A percentile compares a stretch with the other conserved stretches of the same genome.
phyloP scores from a whole-genome alignment of 2,888 invertebrate species.

The Spisula solida region DNA sequence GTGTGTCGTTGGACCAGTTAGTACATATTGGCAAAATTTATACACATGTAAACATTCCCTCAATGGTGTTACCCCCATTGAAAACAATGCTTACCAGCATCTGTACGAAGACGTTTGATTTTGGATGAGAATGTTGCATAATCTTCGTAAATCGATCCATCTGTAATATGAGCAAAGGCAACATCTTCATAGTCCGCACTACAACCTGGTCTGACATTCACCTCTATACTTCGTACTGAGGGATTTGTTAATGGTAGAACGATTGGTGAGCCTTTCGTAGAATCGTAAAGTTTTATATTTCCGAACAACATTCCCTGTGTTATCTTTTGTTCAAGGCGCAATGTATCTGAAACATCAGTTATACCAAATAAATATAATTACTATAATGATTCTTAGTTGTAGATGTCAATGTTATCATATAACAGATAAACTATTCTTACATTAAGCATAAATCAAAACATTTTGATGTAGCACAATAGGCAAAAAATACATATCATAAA shows the following conservation, averaged over 20 bases:
- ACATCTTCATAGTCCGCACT: constrained; percentile 24
- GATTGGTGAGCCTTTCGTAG: constrained; percentile 39
- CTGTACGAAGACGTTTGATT: constrained; percentile 3
- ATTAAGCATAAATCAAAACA: too few species aligned
- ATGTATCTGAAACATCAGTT: neutral
- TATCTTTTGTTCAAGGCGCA: neutral
- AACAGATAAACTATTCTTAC: too few species aligned
- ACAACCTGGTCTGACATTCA: constrained; percentile 37
- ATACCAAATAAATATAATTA: too few species aligned
- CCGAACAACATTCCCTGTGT: constrained; percentile 49
- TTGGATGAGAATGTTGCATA: neutral
- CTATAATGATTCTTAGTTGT: too few species aligned
- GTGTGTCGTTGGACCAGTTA: too few species aligned
- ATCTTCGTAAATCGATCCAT: constrained; percentile 4
- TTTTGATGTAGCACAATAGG: too few species aligned
- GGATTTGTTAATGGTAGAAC: constrained; percentile 46
- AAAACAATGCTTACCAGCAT: neutral
- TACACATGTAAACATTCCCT: too few species aligned
- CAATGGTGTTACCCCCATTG: too few species aligned
- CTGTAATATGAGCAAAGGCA: neutral
- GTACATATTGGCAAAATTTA: too few species aligned
- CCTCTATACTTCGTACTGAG: constrained; percentile 50
- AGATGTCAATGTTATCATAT: too few species aligned
- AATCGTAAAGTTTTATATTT: constrained; percentile 50
- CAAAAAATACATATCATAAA: neutral